Evolutionary conservation across 2,888 invertebrate genomes (phyloP).

Genomic region (Furcula furcula): DNA sequence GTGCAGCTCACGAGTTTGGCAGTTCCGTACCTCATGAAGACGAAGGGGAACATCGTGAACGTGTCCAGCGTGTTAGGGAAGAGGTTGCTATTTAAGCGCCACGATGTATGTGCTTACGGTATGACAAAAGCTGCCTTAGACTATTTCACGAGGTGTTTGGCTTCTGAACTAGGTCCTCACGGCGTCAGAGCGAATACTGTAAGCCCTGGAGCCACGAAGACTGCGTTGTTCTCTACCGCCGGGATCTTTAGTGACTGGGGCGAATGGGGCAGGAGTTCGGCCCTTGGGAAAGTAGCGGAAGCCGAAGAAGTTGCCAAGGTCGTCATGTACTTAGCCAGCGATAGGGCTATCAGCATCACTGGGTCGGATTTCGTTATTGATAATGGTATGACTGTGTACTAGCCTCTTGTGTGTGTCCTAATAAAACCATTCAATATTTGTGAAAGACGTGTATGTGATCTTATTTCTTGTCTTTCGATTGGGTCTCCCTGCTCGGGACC

Average conservation of each 20-base stretch:
- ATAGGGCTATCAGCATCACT: conserved; percentile 29
- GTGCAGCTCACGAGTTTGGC: conserved; percentile 5
- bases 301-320: conserved; percentile 32
- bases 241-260: conserved; percentile 66
- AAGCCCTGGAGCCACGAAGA: conserved; percentile 85
- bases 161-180: conserved; percentile 82
- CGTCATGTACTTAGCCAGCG: conserved; percentile 26
- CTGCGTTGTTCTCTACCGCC: conserved; percentile 56
- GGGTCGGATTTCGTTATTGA: conserved; percentile 28
- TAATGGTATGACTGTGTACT: conserved; percentile 19
- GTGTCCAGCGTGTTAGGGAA: conserved; percentile 2
- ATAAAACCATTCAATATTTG: too few species aligned
- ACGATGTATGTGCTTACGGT: conserved; percentile 11
- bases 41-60: conserved; percentile 11
- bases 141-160: conserved; percentile 86
- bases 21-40: conserved; percentile 3
- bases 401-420: too few species aligned
- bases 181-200: conserved; percentile 86
- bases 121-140: conserved; percentile 74
- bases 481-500: too few species aligned
- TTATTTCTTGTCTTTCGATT: too few species aligned
- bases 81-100: background rate
- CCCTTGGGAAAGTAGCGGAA: conserved; percentile 15
- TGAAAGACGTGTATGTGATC: too few species aligned
- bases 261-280: conserved; percentile 3